phyloP scores from a whole-genome alignment of 1,140 invertebrate genomes.

The Drosophila lacertosa region DNA sequence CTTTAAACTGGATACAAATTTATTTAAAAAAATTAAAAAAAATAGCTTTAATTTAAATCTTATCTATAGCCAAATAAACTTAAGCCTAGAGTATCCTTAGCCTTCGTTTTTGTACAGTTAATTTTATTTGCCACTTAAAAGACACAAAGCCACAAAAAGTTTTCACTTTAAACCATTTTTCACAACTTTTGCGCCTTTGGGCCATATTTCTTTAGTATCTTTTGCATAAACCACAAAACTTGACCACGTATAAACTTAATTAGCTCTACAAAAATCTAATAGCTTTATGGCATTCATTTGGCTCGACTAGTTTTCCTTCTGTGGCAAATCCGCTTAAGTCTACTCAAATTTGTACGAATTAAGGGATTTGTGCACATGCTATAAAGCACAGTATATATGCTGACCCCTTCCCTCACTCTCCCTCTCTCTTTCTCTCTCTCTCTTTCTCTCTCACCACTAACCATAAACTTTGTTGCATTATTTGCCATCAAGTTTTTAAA shows the following conservation, averaged over 20 bases:
- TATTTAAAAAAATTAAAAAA: too few species aligned
- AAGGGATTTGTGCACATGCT: conserved; percentile 55
- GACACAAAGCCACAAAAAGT: neutral
- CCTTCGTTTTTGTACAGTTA: too few species aligned
- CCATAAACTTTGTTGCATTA: conserved; percentile 69
- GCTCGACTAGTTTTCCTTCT: conserved; percentile 23
- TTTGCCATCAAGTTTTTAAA: conserved; percentile 49
- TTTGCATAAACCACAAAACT: conserved; percentile 28
- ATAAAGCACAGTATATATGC: conserved; percentile 48
- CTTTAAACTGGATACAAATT: too few species aligned
- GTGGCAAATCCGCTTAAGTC: conserved; percentile 64
- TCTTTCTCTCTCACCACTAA: conserved; percentile 25
- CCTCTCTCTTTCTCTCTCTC: neutral
- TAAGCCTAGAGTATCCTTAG: too few species aligned
- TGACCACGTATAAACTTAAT: conserved; percentile 60
- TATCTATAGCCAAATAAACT: too few species aligned
- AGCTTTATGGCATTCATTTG: conserved; percentile 47
- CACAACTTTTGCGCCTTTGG: neutral
- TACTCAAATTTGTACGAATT: conserved; percentile 66
- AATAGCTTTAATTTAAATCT: too few species aligned
- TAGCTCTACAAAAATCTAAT: conserved; percentile 46
- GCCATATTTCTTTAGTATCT: too few species aligned
- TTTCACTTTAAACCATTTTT: neutral
- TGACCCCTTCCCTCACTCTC: conserved; percentile 9
- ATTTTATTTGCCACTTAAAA: too few species aligned